Evolutionary conservation across 2,888 invertebrate species (phyloP), one percentile per base, ranked within the genome.

Genomic region (Metacarcinus magister): DNA sequence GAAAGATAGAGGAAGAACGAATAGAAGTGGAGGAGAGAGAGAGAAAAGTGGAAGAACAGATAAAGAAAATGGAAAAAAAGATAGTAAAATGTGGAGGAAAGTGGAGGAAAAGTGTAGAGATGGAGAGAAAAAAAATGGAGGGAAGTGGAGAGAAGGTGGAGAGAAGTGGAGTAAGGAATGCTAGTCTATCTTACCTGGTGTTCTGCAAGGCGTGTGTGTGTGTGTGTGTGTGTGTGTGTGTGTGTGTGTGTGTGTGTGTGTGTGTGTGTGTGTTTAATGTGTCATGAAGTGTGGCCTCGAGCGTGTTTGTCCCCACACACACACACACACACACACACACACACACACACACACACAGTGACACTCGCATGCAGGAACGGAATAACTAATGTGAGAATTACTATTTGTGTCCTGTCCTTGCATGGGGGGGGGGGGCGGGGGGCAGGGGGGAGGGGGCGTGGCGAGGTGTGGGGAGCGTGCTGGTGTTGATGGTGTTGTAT

Each of bases 271-370:
- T 54, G 54, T 54, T 2, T 16, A 54, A 16, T 54, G 54, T 54
- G 54, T 13, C 54, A 54, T 10, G 54, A 16, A 54, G 54, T 54
- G 54, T 54, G 54, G 16, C 54, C 54, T 54, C 54, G 54, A 54
- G 54, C 16, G 54, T 54, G 87, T 87, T 28, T 39, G 28, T 32
- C 0, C 28, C 13, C 46, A 43, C 91, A 43, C 43, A 91, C 46
- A 91, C 43, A 92, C 92, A 92, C 92, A 92, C 92, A 92, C 92
- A 54, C 92, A 92, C 92, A 54, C 92, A 92, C 48, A 92, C 92
- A 54, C 92, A 92, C 92, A 54, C 92, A 92, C 92, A 54, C 92
- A 48, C 92, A 54, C 92, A 48, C 92, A 16, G 54, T n/a, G 54
- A 48, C 92, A 92, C 54, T 23, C 39, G 39, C 93, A 39, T 67